Evolutionary conservation across 2,113 vertebrate species (phyloP).

Genomic region (Phrynosoma blainvillii): DNA sequence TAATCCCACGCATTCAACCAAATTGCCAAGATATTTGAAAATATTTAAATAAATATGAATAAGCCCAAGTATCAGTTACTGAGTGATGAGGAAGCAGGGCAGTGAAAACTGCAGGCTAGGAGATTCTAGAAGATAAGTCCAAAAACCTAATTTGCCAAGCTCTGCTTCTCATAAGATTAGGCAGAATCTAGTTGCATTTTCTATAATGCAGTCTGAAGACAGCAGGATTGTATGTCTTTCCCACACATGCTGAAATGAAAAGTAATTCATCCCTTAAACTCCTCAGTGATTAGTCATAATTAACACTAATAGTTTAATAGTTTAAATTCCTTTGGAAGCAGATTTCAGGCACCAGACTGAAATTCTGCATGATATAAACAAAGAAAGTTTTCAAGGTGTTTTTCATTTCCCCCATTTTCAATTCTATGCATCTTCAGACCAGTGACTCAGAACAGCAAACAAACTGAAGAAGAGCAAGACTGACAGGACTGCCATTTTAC

Average conservation of each 20-base stretch:
- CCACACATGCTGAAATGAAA: background rate
- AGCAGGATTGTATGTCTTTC: background rate
- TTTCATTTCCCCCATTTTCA: conserved; percentile 37
- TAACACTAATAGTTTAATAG: background rate
- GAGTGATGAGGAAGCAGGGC: no score
- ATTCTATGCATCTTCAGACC: conserved; percentile 57
- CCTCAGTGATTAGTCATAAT: background rate
- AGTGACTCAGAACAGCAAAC: conserved; percentile 67
- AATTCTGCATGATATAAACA: conserved; percentile 17
- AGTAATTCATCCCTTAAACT: background rate
- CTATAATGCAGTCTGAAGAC: background rate
- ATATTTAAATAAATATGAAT: background rate
- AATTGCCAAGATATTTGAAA: background rate
- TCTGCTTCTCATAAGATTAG: background rate
- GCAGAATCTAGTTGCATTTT: background rate
- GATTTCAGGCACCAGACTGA: conserved; percentile 24
- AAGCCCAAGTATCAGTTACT: no score
- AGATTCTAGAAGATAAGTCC: no score
- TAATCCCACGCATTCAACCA: background rate
- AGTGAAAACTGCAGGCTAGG: no score
- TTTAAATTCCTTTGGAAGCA: conserved; percentile 4
- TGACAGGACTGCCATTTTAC: conserved; percentile 63
- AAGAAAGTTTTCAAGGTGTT: conserved; percentile 40
- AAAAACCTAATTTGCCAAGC: no score
- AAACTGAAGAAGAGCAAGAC: conserved; percentile 58